Percentiles rank a stretch among this genome's conserved stretches.
phyloP scores from a whole-genome alignment of 2,113 vertebrate genomes.

The Pedionomus torquatus region DNA sequence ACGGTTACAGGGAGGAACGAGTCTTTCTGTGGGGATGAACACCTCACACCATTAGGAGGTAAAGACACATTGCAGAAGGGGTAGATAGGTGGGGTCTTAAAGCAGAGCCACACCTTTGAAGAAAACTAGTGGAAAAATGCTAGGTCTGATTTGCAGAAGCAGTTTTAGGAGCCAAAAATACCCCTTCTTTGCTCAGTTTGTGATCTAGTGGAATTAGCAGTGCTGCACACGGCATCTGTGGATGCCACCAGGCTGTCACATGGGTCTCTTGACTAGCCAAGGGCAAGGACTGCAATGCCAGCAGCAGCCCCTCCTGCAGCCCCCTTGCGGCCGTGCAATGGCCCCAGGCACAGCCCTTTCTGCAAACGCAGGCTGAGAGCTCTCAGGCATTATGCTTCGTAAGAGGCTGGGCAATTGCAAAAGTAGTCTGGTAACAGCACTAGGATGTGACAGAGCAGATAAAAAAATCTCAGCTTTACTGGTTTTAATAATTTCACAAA shows the following conservation, averaged over 20 bases:
- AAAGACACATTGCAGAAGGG: neutral
- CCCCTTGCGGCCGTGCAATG: fast-evolving
- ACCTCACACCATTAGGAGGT: neutral
- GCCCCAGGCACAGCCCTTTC: neutral
- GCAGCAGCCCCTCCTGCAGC: neutral
- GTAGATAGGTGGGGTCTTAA: neutral
- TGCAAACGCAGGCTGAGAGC: neutral
- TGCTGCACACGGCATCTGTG: fast-evolving
- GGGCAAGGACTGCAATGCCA: neutral
- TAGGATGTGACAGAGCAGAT: neutral
- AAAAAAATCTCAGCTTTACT: neutral
- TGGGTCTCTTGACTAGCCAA: neutral
- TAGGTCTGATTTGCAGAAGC: neutral
- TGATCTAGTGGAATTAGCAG: neutral
- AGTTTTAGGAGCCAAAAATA: neutral
- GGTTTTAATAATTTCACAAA: neutral
- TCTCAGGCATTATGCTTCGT: fast-evolving
- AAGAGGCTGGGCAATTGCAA: neutral
- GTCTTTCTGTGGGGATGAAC: neutral
- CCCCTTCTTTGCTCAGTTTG: neutral
- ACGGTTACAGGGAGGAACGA: neutral
- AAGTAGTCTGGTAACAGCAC: neutral
- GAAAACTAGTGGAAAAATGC: neutral
- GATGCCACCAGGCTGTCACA: neutral
- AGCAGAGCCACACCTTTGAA: neutral